Conservation (phyloP, 2,797 vertebrate genomes). For the Spinus olivaceus region DNA sequence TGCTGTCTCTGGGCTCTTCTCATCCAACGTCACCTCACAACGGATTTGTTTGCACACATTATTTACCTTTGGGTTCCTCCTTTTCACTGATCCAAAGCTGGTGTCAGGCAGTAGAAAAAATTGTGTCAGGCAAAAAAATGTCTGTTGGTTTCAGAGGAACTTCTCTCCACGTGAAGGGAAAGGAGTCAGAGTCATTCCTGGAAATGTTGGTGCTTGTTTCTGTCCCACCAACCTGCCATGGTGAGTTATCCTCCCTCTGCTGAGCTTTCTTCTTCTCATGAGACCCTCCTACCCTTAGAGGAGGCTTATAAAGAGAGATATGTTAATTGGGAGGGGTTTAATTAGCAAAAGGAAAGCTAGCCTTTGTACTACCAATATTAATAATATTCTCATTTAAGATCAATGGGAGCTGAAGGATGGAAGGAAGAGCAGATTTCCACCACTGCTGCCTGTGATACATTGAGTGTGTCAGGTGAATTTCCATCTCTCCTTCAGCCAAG, state of each 20-base stretch:
- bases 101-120: background rate
- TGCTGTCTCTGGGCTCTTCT: background rate
- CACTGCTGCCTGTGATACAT: background rate
- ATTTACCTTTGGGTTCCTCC: background rate
- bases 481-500: background rate
- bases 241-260: background rate
- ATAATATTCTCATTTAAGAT: background rate
- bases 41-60: background rate
- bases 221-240: background rate
- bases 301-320: background rate
- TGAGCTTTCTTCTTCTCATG: background rate
- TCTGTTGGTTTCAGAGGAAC: background rate
- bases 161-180: background rate
- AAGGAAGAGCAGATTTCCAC: background rate
- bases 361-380: background rate
- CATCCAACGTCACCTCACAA: background rate
- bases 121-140: background rate
- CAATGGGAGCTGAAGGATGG: background rate
- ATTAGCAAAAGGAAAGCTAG: background rate
- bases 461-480: background rate
- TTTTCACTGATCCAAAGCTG: background rate
- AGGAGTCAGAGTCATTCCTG: background rate
- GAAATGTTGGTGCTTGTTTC: fast-evolving
- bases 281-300: background rate
- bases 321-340: background rate